A percentile compares a stretch with the other conserved stretches of the same genome.
These are phyloP conservation scores for Bellardia bayeri DNA, from an alignment of 2,888 invertebrate species.

Conservation along the genomic window DNA sequence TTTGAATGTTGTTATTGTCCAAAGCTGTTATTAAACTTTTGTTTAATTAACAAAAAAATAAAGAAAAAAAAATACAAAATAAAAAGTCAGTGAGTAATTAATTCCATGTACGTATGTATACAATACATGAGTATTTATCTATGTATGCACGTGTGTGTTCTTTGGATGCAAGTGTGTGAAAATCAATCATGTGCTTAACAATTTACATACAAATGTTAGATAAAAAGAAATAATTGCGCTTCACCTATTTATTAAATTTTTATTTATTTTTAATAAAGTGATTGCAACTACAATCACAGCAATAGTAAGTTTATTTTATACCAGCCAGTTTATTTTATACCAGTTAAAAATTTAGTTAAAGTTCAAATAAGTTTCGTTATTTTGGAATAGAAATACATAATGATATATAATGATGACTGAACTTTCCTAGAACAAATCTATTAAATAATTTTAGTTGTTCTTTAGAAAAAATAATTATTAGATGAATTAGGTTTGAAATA, in stretches of 20 bases:
- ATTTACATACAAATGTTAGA: slow-evolving; percentile 21
- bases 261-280: not conserved
- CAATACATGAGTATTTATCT: too few species aligned
- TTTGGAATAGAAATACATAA: too few species aligned
- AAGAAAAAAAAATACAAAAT: not conserved
- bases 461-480: too few species aligned
- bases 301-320: not conserved
- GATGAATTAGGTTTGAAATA: too few species aligned
- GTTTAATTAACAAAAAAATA: not conserved
- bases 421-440: too few species aligned
- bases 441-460: too few species aligned
- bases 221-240: not conserved
- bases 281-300: not conserved
- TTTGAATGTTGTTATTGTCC: not conserved
- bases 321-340: too few species aligned
- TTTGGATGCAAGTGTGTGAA: not conserved
- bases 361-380: not conserved
- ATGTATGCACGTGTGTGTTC: not conserved
- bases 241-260: not conserved
- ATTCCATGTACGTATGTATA: not conserved
- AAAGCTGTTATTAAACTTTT: not conserved
- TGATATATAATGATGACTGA: too few species aligned
- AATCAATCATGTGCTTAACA: slow-evolving; percentile 11
- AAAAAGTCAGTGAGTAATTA: not conserved
- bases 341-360: not conserved